Base-by-base conservation (phyloP, 2,113 vertebrate genomes). In the Cricetomys ansorgei region DNA sequence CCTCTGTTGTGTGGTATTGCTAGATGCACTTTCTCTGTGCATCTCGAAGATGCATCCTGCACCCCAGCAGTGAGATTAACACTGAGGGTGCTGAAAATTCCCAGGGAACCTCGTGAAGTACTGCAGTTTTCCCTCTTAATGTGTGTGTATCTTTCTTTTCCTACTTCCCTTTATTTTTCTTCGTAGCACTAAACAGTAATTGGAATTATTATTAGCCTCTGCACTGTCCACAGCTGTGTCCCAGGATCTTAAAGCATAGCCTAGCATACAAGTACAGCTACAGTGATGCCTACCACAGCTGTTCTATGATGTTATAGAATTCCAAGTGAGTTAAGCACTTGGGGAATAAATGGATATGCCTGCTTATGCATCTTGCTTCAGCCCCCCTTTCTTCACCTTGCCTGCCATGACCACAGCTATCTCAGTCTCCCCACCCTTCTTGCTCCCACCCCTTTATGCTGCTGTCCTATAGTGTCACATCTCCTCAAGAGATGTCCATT, bases 41-140 rank as follows among this genome's bases (percentile, higher is more conserved):
- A 34, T 57, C 88, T 81, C 59, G 43, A 40, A 64, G 62, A 45
- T 31, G 27, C 12, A 8, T 21, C 62, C 50, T 88, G 43, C 59
- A 29, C 53, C 50, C 65, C 7, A 93, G 53, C 72, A 65, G 0
- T 75, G 13, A 89, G 40, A n/a, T 86, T 48, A 27, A 57, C 11
- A 16, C 16, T 10, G 43, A 92, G 12, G n/a, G 12, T 94, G 72
- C 27, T 88, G 59, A 75, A 37, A 7, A 72, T 50, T 21, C 16
- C 48, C 55, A 57, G 45, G 34, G 10, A 55, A 19, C 21, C 29
- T 67, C 5, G 10, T 70, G 55, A 40, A 85, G n/a, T 85, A 50
- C 69, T 94, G 34, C 1, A 23, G 6, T 88, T 89, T 75, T 84
- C 34, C 62, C 15, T 90, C 91, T 65, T 84, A 84, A 84, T n/a